These are phyloP conservation scores for Chitala chitala DNA, from an alignment of 2,113 vertebrate species.

Conservation along the genomic window DNA sequence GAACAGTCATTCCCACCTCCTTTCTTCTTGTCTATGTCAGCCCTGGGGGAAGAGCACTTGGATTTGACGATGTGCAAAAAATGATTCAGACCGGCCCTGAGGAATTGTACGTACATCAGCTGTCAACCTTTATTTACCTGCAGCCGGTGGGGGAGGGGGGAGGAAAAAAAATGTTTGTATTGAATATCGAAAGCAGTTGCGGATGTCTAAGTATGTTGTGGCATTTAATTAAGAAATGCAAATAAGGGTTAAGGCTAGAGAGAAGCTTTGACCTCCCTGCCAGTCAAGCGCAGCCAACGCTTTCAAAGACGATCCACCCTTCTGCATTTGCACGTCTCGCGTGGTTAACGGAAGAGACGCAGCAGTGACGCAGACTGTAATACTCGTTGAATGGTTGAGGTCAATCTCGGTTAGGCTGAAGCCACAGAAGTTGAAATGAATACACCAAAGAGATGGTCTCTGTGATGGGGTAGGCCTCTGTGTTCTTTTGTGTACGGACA, in stretches of 20 bases:
- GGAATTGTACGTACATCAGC: constrained; percentile 32
- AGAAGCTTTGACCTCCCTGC: constrained; percentile 56
- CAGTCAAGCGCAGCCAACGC: constrained; percentile 47
- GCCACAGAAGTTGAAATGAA: constrained; percentile 29
- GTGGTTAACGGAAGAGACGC: neutral
- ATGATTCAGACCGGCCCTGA: constrained; percentile 30
- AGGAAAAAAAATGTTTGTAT: constrained; percentile 19
- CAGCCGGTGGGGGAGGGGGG: too few species aligned
- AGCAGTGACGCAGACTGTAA: constrained; percentile 16
- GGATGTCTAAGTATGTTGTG: constrained; percentile 65
- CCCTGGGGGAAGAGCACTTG: constrained; percentile 1
- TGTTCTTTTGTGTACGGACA: neutral
- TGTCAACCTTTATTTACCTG: constrained; percentile 50
- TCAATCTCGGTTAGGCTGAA: constrained; percentile 24
- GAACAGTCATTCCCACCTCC: neutral
- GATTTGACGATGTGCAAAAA: constrained; percentile 17
- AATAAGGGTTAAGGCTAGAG: constrained; percentile 54
- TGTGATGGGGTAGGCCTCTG: too few species aligned
- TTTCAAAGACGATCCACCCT: constrained; percentile 19
- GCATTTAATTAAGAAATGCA: constrained; percentile 70
- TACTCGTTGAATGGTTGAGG: neutral
- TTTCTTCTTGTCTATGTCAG: neutral
- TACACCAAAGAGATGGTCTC: constrained; percentile 28
- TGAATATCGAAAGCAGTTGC: constrained; percentile 36
- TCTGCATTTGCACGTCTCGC: constrained; percentile 20